Conservation (phyloP, 2,888 invertebrate genomes). For the Polymixis flavicincta region DNA sequence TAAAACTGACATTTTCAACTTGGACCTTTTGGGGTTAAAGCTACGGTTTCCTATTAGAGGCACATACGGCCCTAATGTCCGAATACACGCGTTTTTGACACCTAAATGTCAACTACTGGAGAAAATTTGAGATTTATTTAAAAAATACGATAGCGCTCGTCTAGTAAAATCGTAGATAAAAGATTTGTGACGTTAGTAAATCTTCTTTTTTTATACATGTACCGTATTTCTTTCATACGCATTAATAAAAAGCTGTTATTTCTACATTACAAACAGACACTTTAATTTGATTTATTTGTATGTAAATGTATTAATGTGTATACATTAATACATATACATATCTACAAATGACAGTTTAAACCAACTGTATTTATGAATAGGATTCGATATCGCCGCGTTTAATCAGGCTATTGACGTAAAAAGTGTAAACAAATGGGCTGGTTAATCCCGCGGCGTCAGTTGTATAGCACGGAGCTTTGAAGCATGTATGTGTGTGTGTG, state of each 20-base stretch:
- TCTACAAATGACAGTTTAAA: background rate
- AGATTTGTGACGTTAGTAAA: background rate
- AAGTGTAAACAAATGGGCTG: conserved; percentile 35
- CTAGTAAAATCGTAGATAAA: too few relatives aligned
- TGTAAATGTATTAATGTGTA: too few relatives aligned
- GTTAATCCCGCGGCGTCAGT: conserved; percentile 39
- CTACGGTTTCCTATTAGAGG: background rate
- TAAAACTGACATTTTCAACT: background rate
- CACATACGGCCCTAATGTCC: background rate
- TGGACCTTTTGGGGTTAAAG: background rate
- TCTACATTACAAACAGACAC: too few relatives aligned
- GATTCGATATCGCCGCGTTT: conserved; percentile 24
- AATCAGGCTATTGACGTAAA: conserved; percentile 40
- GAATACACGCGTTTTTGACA: too few relatives aligned
- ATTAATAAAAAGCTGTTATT: too few relatives aligned
- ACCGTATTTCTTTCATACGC: too few relatives aligned
- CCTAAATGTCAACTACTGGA: background rate
- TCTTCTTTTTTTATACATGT: too few relatives aligned
- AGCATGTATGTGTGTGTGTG: background rate
- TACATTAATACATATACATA: too few relatives aligned
- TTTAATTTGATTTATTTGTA: too few relatives aligned
- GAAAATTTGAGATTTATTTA: background rate
- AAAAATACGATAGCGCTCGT: too few relatives aligned
- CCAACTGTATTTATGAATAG: conserved; percentile 3
- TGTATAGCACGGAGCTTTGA: conserved; percentile 40